Conservation (phyloP, 2,113 vertebrate genomes). For the Ascaphus truei region DNA sequence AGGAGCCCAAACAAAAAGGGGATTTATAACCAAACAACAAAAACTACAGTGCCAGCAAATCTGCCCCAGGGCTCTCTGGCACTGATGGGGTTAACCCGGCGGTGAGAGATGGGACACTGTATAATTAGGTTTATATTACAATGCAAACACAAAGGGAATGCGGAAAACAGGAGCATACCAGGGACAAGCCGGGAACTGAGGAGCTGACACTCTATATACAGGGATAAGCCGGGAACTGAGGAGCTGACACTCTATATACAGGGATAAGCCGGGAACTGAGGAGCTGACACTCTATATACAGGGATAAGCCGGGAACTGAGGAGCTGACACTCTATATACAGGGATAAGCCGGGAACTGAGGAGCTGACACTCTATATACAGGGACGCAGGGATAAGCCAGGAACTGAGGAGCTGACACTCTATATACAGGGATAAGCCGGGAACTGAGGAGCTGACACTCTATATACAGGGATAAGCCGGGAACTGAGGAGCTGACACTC, state of each 20-base stretch:
- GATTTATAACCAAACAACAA: background rate
- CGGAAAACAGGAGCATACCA: background rate
- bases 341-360: background rate
- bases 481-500: no score
- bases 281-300: no score
- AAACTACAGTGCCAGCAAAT: background rate
- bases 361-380: no score
- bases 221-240: conserved; percentile 14
- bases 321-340: conserved; percentile 2
- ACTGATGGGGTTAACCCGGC: no score
- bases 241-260: conserved; percentile 2
- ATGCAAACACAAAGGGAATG: background rate
- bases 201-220: no score
- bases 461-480: no score
- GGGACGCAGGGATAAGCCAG: no score
- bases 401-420: no score
- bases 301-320: no score
- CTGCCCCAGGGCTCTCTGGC: no score
- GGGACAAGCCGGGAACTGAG: background rate
- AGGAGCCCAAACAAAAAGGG: background rate
- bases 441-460: no score
- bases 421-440: background rate
- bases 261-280: background rate
- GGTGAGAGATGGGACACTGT: no score
- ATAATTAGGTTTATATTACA: conserved; percentile 2